Evolutionary conservation across 2,888 invertebrate species (phyloP), one percentile per base, ranked within the genome.

Genomic region (Campoplex nolae): DNA sequence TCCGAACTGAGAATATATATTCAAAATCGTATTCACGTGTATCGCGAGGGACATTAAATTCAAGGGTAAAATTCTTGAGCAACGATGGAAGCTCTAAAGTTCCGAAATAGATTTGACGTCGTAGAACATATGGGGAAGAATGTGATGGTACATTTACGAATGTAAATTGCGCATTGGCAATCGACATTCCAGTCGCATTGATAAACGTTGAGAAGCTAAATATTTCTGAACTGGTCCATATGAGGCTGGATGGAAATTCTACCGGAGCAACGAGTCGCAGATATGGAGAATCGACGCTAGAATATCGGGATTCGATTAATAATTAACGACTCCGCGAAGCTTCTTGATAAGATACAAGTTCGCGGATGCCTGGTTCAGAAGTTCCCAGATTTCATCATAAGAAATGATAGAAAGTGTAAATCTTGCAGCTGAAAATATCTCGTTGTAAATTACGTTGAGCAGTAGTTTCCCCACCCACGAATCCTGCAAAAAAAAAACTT

Each of bases 21-120:
- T 54, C 54, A 68, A 38, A 9, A n/a, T 45, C 32, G 7, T n/a
- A 9, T 32, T 48, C 13, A 16, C 45, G 45, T 4, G 45, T 58
- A 65, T 65, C 38, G 23, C 51, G 38, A 28, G 38, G 23, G 16
- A 45, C 71, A 80, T 71, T 71, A 80, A 80, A 80, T 80, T 62
- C 80, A 65, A 81, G 73, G 80, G 23, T 38, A 58, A 51, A 18
- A 73, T 58, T 79, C 45, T 45, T 2, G n/a, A 56, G 45, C 13
- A 45, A 56, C n/a, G 54, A 32, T 32, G 11, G 48, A 73, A 80
- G 45, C 23, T 0, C 71, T 48, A n/a, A 16, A 48, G 42, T 28
- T 80, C 62, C 62, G 48, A 73, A 80, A 80, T 80, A 80, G 73
- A 80, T 71, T 68, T 28, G 8, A 78, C 68, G 28, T 42, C 42